Evolutionary conservation across 2,888 invertebrate genomes (phyloP).

Genomic region (Leucoma salicis): DNA sequence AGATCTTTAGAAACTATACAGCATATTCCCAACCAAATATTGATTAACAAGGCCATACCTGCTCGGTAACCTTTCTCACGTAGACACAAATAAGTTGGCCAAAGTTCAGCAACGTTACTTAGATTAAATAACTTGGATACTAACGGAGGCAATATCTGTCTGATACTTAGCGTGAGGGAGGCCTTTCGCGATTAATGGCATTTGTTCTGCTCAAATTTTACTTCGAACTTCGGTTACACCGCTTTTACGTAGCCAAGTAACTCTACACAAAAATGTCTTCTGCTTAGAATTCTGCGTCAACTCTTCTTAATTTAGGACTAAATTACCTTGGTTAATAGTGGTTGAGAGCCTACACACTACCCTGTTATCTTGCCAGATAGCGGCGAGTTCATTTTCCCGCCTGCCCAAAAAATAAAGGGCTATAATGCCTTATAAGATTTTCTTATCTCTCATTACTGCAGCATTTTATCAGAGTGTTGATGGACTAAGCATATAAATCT

Average conservation of each 20-base stretch:
- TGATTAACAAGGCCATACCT: slow-evolving; percentile 4
- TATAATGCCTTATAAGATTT: too few species aligned
- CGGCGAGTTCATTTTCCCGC: too few species aligned
- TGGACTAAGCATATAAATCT: too few species aligned
- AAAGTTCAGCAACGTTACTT: slow-evolving; percentile 37
- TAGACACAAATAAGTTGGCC: slow-evolving; percentile 35
- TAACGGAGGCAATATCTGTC: slow-evolving; percentile 38
- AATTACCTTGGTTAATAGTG: too few species aligned
- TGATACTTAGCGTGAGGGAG: slow-evolving; percentile 22
- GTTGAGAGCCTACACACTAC: too few species aligned
- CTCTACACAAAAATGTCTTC: too few species aligned
- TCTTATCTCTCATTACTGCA: too few species aligned
- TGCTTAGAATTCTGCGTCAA: too few species aligned
- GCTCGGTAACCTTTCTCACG: slow-evolving; percentile 19
- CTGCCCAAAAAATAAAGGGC: too few species aligned
- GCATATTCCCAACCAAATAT: slow-evolving; percentile 4
- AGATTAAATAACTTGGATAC: slow-evolving; percentile 41
- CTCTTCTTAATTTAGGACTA: too few species aligned
- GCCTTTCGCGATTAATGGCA: slow-evolving; percentile 28
- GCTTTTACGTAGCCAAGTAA: too few species aligned
- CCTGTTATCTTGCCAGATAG: background rate
- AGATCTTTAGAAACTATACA: background rate
- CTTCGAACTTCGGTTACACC: slow-evolving; percentile 4
- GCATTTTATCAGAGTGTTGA: too few species aligned
- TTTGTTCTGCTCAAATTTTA: slow-evolving; percentile 33